These are phyloP conservation scores for Tinamus major DNA, from an alignment of 2,797 vertebrate genomes.

Conservation along the genomic window DNA sequence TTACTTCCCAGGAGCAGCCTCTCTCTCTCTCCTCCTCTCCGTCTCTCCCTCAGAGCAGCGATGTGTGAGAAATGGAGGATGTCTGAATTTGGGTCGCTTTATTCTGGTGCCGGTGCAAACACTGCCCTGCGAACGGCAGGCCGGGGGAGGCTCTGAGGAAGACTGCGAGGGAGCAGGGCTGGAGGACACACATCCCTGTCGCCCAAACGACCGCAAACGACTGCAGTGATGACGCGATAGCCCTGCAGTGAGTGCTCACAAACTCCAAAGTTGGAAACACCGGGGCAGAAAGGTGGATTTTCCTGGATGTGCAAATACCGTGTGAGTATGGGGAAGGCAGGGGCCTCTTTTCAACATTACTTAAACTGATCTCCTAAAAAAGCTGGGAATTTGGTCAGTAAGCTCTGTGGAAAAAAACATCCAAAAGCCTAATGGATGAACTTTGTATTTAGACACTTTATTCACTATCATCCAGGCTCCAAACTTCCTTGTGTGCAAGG, in stretches of 20 bases:
- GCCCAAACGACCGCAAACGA: background rate
- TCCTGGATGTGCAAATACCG: background rate
- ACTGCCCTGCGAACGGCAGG: background rate
- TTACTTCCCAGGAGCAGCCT: background rate
- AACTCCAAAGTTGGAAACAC: background rate
- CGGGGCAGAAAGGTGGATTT: background rate
- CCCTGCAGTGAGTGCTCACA: background rate
- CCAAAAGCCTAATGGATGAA: background rate
- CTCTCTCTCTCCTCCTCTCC: background rate
- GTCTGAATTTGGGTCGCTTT: background rate
- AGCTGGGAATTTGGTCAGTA: rapidly evolving
- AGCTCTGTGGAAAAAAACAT: background rate
- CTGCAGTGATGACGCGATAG: background rate
- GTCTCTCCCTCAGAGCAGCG: background rate
- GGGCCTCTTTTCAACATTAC: background rate
- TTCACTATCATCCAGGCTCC: background rate
- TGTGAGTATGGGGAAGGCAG: background rate
- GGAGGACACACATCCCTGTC: background rate
- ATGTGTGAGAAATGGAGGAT: background rate
- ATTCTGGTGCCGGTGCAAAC: background rate
- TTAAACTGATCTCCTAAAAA: background rate
- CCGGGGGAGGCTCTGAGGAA: background rate
- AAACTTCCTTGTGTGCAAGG: background rate
- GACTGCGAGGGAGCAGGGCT: background rate
- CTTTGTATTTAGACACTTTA: background rate